Conservation (phyloP, 2,888 invertebrate genomes). For the Pediacus dermestoides region DNA sequence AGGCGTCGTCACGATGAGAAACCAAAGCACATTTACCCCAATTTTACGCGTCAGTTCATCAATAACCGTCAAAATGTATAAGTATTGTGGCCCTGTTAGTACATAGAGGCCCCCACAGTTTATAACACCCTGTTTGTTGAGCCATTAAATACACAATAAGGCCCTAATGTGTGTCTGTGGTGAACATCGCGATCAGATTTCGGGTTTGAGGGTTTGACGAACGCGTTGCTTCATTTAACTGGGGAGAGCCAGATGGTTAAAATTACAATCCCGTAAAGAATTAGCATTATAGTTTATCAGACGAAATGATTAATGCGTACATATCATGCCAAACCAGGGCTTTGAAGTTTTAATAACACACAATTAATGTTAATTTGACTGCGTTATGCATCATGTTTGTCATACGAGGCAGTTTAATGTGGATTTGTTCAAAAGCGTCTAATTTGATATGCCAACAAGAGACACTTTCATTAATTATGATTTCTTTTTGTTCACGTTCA, state of each 20-base stretch:
- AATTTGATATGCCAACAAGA: too few species aligned
- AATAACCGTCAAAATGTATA: too few species aligned
- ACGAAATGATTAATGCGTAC: constrained; percentile 22
- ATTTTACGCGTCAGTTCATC: too few species aligned
- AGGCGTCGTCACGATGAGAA: too few species aligned
- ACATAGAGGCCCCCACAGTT: constrained; percentile 20
- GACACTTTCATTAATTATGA: too few species aligned
- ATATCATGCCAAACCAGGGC: constrained; percentile 10
- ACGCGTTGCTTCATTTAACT: constrained; percentile 20
- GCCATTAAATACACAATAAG: constrained; percentile 35
- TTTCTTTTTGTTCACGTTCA: too few species aligned
- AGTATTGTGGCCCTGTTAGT: too few species aligned
- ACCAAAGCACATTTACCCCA: too few species aligned
- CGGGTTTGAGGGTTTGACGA: constrained; percentile 24
- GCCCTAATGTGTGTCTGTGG: constrained; percentile 33
- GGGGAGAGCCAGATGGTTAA: constrained; percentile 21
- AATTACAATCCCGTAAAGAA: constrained; percentile 22
- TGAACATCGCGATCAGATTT: constrained; percentile 29
- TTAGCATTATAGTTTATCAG: constrained; percentile 24
- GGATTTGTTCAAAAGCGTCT: too few species aligned
- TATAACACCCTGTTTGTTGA: constrained; percentile 33
- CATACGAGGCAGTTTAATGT: too few species aligned
- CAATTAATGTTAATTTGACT: constrained; percentile 12
- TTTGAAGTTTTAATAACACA: constrained; percentile 12
- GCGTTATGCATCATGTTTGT: too few species aligned